phyloP scores from a whole-genome alignment of 2,888 invertebrate species.

The Agrotis segetum region DNA sequence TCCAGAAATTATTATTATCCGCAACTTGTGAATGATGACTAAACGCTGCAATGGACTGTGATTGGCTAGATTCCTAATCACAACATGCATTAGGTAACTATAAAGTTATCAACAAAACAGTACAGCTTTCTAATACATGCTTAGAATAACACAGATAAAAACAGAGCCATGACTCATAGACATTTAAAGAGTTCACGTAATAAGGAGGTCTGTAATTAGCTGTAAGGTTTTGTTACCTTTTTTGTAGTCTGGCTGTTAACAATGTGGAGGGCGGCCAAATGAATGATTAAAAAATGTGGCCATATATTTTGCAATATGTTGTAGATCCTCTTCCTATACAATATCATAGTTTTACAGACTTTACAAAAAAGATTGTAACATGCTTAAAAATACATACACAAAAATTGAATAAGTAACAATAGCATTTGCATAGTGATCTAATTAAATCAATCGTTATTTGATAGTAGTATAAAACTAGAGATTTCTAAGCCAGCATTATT shows the following conservation, averaged over 20 bases:
- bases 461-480: not conserved
- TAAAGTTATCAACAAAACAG: slow-evolving; percentile 31
- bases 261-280: slow-evolving; percentile 26
- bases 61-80: slow-evolving; percentile 29
- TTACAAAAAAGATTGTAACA: not conserved
- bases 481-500: slow-evolving; percentile 8
- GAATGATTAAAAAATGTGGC: slow-evolving; percentile 41
- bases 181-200: slow-evolving; percentile 49
- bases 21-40: not conserved
- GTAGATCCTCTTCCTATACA: not conserved
- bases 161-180: slow-evolving; percentile 52
- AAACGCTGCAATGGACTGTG: not conserved
- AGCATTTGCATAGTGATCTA: slow-evolving; percentile 11
- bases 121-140: slow-evolving; percentile 24
- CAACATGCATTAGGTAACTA: slow-evolving; percentile 14
- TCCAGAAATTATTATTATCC: not conserved
- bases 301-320: not conserved
- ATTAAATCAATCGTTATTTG: not conserved
- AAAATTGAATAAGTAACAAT: not conserved
- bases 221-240: slow-evolving; percentile 51
- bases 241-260: slow-evolving; percentile 54
- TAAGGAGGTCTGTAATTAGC: slow-evolving; percentile 56
- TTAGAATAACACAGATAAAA: slow-evolving; percentile 55
- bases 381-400: not conserved
- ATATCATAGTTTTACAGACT: slow-evolving; percentile 4